Conservation (phyloP, 2,797 vertebrate genomes). For the Knipowitschia caucasica region DNA sequence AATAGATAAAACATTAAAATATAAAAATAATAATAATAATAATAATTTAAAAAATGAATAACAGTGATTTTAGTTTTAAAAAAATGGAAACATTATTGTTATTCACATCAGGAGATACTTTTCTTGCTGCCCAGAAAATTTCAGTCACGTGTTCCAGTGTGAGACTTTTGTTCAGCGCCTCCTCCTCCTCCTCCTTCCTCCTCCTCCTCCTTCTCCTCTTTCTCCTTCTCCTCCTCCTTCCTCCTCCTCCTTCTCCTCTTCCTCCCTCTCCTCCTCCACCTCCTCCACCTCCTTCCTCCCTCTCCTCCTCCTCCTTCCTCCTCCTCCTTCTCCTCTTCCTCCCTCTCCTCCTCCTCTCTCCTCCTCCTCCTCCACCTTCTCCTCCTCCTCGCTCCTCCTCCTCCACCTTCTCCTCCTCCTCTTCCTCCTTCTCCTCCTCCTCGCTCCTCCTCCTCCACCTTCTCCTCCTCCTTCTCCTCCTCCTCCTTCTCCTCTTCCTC, state of each 20-base stretch:
- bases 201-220: neutral
- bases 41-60: no score
- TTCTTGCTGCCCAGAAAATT: conserved; percentile 21
- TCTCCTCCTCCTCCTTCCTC: no score
- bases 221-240: neutral
- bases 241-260: conserved; percentile 61
- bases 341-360: neutral
- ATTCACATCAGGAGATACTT: neutral
- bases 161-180: conserved; percentile 44
- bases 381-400: conserved; percentile 28
- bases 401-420: conserved; percentile 56
- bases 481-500: neutral
- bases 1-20: no score
- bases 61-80: no score
- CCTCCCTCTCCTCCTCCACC: conserved; percentile 17
- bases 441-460: no score
- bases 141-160: conserved; percentile 24
- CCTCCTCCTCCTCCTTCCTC: neutral
- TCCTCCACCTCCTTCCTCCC: no score
- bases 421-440: neutral
- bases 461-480: no score
- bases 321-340: neutral
- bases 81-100: no score
- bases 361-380: neutral
- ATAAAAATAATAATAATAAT: no score